Conservation (phyloP, 2,113 vertebrate genomes). For the Scolopax mira region DNA sequence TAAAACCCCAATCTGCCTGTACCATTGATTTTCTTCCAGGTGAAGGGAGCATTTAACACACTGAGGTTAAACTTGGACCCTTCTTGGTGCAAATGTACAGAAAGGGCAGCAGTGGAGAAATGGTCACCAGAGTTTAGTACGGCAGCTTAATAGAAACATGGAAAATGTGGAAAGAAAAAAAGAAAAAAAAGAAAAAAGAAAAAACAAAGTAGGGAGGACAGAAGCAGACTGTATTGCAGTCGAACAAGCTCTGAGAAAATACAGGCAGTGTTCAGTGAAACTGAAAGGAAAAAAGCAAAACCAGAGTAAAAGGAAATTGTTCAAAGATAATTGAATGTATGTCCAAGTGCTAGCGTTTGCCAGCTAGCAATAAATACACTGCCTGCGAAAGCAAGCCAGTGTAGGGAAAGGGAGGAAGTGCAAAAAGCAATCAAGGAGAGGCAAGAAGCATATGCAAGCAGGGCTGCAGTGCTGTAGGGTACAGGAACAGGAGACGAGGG, state of each 20-base stretch:
- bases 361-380: conserved; percentile 58
- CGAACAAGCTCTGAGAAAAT: conserved; percentile 39
- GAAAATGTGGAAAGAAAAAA: background rate
- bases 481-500: background rate
- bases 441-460: conserved; percentile 40
- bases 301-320: conserved; percentile 63
- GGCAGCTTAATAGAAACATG: conserved; percentile 23
- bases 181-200: background rate
- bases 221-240: background rate
- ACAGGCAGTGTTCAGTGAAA: conserved; percentile 44
- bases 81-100: background rate
- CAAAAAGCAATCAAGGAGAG: conserved; percentile 51
- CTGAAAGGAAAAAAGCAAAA: conserved; percentile 49
- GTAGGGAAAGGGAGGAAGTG: conserved; percentile 14
- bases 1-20: background rate
- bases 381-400: conserved; percentile 19
- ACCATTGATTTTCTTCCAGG: conserved; percentile 23
- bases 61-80: background rate
- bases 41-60: conserved; percentile 15
- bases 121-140: background rate
- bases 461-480: conserved; percentile 15
- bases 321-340: conserved; percentile 71
- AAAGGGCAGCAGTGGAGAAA: conserved; percentile 4
- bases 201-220: background rate
- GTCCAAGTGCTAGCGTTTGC: conserved; percentile 37